phyloP scores from a whole-genome alignment of 1,140 invertebrate species.

The Rhagoletis zephyria region DNA sequence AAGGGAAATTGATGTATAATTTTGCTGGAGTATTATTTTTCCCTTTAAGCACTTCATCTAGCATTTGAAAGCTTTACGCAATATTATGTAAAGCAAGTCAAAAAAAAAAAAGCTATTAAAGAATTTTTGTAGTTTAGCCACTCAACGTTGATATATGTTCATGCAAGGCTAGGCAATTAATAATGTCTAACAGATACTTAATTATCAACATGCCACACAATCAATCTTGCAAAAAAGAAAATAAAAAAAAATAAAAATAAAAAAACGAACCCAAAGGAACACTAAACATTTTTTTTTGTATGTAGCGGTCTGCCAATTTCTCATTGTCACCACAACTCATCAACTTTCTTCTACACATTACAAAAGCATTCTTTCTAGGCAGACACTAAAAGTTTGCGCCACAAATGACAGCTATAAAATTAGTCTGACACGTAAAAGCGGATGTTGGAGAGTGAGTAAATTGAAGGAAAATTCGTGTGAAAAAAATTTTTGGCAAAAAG shows the following conservation, averaged over 20 bases:
- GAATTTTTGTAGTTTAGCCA: too few species aligned
- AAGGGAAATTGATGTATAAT: too few species aligned
- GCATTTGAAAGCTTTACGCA: too few species aligned
- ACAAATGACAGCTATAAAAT: slow-evolving; percentile 44
- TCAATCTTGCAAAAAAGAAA: neutral
- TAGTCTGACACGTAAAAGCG: neutral
- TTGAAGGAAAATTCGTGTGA: neutral
- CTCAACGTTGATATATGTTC: too few species aligned
- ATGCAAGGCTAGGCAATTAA: too few species aligned
- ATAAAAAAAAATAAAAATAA: too few species aligned
- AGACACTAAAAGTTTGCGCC: neutral
- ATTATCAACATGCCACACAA: slow-evolving; percentile 11
- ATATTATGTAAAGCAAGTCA: too few species aligned
- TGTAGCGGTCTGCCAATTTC: neutral
- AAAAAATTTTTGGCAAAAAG: slow-evolving; percentile 15
- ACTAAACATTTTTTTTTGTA: neutral
- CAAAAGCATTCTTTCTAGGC: neutral
- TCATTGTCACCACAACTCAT: slow-evolving; percentile 28
- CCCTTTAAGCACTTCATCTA: too few species aligned
- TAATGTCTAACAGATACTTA: neutral
- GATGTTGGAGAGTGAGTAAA: neutral
- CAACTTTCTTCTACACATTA: neutral
- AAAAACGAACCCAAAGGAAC: too few species aligned
- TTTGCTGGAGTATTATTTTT: too few species aligned
- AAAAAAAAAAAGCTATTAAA: too few species aligned